A percentile compares a stretch with the other conserved stretches of the same genome.
Conservation (phyloP, 2,888 invertebrate species). For the Caenorhabditis sinica region DNA sequence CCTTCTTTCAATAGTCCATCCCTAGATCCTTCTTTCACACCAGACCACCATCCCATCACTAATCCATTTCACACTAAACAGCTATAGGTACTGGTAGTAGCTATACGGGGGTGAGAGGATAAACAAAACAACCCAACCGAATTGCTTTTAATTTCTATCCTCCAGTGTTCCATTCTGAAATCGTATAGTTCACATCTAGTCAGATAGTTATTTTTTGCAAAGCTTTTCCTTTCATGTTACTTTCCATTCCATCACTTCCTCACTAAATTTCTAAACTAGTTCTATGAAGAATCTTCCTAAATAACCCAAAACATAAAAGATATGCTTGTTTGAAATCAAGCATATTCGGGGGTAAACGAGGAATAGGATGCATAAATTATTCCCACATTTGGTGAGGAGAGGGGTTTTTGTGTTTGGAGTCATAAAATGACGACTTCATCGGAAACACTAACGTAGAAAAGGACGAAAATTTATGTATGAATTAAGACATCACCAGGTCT, state of each 20-base stretch:
- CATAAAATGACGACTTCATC: slow-evolving; percentile 43
- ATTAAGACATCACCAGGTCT: slow-evolving; percentile 41
- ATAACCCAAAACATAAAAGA: slow-evolving; percentile 9
- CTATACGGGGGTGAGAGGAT: slow-evolving; percentile 35
- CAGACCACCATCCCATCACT: slow-evolving; percentile 27
- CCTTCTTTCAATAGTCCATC: slow-evolving; percentile 30
- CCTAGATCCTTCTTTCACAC: slow-evolving; percentile 38
- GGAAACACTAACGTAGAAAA: slow-evolving; percentile 33
- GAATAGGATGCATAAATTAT: slow-evolving; percentile 54
- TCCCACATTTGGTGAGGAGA: slow-evolving; percentile 32
- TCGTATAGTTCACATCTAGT: slow-evolving; percentile 53
- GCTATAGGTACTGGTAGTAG: slow-evolving; percentile 53
- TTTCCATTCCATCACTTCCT: neutral
- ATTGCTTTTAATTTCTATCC: slow-evolving; percentile 39
- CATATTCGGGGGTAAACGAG: slow-evolving; percentile 1
- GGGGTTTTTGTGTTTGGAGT: slow-evolving; percentile 47
- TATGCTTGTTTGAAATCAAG: slow-evolving; percentile 33
- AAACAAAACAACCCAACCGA: slow-evolving; percentile 53
- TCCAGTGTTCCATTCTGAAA: slow-evolving; percentile 30
- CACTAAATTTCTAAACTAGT: slow-evolving; percentile 38
- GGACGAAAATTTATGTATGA: slow-evolving; percentile 52
- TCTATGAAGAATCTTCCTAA: neutral
- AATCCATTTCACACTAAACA: slow-evolving; percentile 61
- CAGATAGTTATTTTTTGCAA: slow-evolving; percentile 2
- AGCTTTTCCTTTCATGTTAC: slow-evolving; percentile 11